phyloP scores from a whole-genome alignment of 2,888 invertebrate genomes.

The Agrotis puta region DNA sequence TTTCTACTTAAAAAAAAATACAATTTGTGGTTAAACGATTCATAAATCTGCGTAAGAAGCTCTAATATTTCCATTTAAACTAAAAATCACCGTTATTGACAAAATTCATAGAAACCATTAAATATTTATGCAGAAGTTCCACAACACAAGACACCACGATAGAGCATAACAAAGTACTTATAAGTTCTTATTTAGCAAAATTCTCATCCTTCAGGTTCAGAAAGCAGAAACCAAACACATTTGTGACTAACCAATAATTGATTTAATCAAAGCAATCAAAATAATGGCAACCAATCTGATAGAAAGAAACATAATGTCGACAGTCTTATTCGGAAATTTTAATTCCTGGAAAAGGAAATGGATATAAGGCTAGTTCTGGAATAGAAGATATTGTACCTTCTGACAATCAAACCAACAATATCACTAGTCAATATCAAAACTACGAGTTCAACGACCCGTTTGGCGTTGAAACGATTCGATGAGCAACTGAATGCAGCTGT shows the following conservation, averaged over 20 bases:
- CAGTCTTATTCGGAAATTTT: too few species aligned
- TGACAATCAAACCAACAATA: not conserved
- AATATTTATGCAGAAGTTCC: slow-evolving; percentile 13
- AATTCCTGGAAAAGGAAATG: not conserved
- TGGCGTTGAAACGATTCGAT: slow-evolving; percentile 56
- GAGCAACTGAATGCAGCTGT: slow-evolving; percentile 53
- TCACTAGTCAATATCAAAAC: slow-evolving; percentile 42
- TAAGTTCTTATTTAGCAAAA: too few species aligned
- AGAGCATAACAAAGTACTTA: not conserved
- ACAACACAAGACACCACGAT: not conserved
- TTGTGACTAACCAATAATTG: not conserved
- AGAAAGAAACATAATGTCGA: not conserved
- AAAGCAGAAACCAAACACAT: not conserved
- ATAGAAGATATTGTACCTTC: slow-evolving; percentile 9
- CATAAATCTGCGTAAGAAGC: slow-evolving; percentile 15
- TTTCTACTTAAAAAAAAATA: slow-evolving; percentile 2
- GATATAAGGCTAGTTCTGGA: too few species aligned
- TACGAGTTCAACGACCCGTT: slow-evolving; percentile 52
- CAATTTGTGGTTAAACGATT: slow-evolving; percentile 11
- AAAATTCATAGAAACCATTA: slow-evolving; percentile 2
- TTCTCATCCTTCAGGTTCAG: too few species aligned
- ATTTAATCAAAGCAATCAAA: not conserved
- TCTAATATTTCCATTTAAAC: slow-evolving; percentile 25
- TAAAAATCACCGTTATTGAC: slow-evolving; percentile 40
- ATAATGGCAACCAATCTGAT: not conserved